These are phyloP conservation scores for Kryptopterus vitreolus DNA, from an alignment of 2,797 vertebrate species.

Conservation along the genomic window DNA sequence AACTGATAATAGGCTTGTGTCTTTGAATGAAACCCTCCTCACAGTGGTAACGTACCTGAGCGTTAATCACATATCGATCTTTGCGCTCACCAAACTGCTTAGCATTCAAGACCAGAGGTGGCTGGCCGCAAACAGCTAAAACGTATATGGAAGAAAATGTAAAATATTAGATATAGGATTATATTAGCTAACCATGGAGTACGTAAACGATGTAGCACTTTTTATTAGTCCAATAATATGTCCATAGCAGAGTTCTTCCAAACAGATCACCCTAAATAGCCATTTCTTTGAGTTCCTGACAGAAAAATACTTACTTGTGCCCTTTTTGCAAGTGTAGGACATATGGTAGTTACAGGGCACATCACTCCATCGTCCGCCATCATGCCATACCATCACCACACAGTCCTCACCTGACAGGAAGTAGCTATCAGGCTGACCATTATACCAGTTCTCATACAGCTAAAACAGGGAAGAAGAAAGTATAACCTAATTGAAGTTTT, in stretches of 20 bases:
- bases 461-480: constrained; percentile 55
- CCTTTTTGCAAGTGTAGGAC: constrained; percentile 95
- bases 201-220: neutral
- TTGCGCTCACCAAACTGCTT: constrained; percentile 78
- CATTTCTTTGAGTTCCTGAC: neutral
- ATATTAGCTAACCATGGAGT: neutral
- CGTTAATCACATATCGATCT: constrained; percentile 77
- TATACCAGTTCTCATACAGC: constrained; percentile 94
- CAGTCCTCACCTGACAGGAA: constrained; percentile 95
- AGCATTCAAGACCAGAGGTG: constrained; percentile 76
- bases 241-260: neutral
- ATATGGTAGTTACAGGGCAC: constrained; percentile 97
- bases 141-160: neutral
- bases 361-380: constrained; percentile 90
- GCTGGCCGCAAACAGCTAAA: constrained; percentile 83
- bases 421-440: constrained; percentile 93
- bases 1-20: constrained; percentile 81
- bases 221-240: neutral
- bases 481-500: neutral
- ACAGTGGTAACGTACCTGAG: constrained; percentile 82
- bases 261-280: no score
- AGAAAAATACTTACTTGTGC: constrained; percentile 77
- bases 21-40: constrained; percentile 77
- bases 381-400: constrained; percentile 91
- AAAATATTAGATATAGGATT: no score